Base-by-base conservation (phyloP, 2,113 vertebrate species). In the Myanophis thanlyinensis region DNA sequence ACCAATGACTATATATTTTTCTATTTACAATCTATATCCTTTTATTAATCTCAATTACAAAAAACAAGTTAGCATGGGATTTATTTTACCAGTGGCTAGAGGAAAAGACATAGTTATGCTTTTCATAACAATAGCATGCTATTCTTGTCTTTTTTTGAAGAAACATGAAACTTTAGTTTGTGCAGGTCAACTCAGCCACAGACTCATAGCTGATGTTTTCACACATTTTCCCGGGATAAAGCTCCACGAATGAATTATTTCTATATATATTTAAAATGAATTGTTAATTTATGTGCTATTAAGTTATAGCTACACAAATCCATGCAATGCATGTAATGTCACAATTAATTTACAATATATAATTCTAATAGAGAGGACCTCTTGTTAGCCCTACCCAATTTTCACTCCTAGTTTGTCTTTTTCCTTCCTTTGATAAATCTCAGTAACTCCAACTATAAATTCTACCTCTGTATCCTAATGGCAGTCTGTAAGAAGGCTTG, bases 401-500 rank as follows among this genome's bases (percentile, higher is more conserved):
- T 30, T n/a, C 5, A 27, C 3, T 80, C 51, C 56, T 23, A 1
- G 0, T 40, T 5, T 7, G 59, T n/a, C 0, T 0, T 46, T 46
- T 30, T 7, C 40, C 56, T 90, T 94, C 0, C 0, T 3, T 12
- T 44, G 35, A 0, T 22, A 92, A 89, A 89, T 0, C 0, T 30
- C 54, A 93, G 56, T 1, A 88, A 92, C 89, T 49, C 93, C 86
- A 93, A 90, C 93, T 80, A 44, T 44, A 80, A 80, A 80, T 92
- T 80, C 54, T 23, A 18, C 20, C 7, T 49, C n/a, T 54, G 49
- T 1, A 0, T 22, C 0, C 2, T 40, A 52, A 23, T 88, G 62
- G 35, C 59, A 80, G 54, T 18, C 23, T 93, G 25, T 5, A 1
- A 94, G 54, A 0, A 0, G 13, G 89, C 44, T 67, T 25, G 5